Base-by-base conservation (phyloP, 1,140 invertebrate species). In the Penaeus vannamei region DNA sequence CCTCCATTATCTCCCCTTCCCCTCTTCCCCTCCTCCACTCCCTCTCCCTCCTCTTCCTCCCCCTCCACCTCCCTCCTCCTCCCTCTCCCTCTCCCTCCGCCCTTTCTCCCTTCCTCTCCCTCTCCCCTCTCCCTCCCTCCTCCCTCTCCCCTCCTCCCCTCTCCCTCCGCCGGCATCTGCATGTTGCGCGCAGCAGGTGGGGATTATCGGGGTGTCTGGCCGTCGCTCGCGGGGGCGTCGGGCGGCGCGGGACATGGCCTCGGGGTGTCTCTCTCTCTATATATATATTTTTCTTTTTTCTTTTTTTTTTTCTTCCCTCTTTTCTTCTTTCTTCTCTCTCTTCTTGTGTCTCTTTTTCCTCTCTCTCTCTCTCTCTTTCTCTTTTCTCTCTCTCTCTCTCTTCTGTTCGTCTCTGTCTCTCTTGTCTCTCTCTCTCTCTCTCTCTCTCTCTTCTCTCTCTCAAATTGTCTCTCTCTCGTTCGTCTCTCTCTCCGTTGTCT, bases 31-130 rank as follows among this genome's bases (percentile, higher is more conserved):
- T n/a, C 62, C n/a, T n/a, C 62, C n/a, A 17, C n/a, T 64, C 62
- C 62, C n/a, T n/a, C 62, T 64, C n/a, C 62, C n/a, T n/a, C n/a
- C n/a, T n/a, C 62, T 64, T n/a, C n/a, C 62, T n/a, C n/a, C 62
- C n/a, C 62, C 62, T 64, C n/a, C n/a, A 64, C n/a, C 62, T 64
- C n/a, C n/a, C n/a, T n/a, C 62, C 62, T n/a, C 62, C 62, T n/a
- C 62, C n/a, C 62, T 64, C 62, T 64, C 62, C 62, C 17, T 64
- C 62, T 17, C n/a, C n/a, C n/a, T 64, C 62, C 62, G 17, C n/a
- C 62, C n/a, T 29, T 14, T 14, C 14, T 29, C 29, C 14, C 3
- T 14, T 29, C 64, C 64, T 5, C 14, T 14, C 14, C 64, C 29
- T 69, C 23, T 69, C 14, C 29, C 64, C 14, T 14, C 14, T 23